Evolutionary conservation across 2,797 vertebrate genomes (phyloP), one percentile per base, ranked within the genome.

Genomic region (Zalophus californianus): DNA sequence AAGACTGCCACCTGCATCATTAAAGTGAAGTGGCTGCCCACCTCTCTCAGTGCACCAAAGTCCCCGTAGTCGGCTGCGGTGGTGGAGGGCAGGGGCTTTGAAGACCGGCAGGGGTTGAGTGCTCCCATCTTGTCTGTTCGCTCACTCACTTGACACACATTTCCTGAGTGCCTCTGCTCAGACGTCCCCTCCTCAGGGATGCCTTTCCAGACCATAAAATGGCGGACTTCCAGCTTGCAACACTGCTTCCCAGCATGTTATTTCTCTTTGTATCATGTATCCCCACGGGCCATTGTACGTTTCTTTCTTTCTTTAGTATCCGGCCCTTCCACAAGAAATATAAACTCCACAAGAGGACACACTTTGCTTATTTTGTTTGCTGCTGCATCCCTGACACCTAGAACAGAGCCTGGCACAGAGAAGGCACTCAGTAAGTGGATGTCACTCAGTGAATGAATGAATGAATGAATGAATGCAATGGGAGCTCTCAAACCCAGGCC

Each of bases 211-310:
- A 68, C 20, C n/a, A 3, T 20, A 52, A n/a, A 72, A 93, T 5
- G 56, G 35, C 35, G 44, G 48, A 44, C 29, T 14, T 23, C 12
- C 54, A 3, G 21, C 52, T 68, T 38, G 16, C 27, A 16, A 15
- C 48, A 5, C 16, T 0, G 12, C 32, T 27, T 18, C 4, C 10
- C 3, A 4, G 60, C 0, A 0, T 18, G 66, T 8, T 83, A 11
- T 18, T 80, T n/a, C 58, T 93, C 58, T 58, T 66, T 18, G 2
- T 8, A 38, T 80, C 32, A 1, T 5, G 11, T 9, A 48, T 44
- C 56, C 50, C 54, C 11, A 4, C 35, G 18, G 54, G 32, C 54
- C 18, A 20, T 38, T 68, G 2, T 15, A 21, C 8, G 52, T 44
- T 32, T 60, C 4, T 68, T 25, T 60, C 4, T 68, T 25, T 73